Conservation (phyloP, 1,140 invertebrate genomes). For the Drosophila sulfurigaster region DNA sequence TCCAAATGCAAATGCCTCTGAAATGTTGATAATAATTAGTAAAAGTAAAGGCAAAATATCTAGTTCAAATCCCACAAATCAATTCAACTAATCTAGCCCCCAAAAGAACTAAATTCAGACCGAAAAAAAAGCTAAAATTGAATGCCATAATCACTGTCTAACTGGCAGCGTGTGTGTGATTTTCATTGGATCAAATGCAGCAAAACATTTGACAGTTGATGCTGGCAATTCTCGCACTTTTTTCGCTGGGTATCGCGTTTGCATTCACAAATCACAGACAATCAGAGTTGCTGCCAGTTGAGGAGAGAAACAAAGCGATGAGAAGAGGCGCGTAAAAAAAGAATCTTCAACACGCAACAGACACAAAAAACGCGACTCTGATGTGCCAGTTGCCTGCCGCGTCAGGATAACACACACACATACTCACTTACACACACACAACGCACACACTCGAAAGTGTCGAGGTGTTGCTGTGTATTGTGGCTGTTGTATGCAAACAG, state of each 20-base stretch:
- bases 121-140: neutral
- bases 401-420: conserved; percentile 51
- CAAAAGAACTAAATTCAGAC: neutral
- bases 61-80: too few species aligned
- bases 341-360: conserved; percentile 7
- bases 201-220: conserved; percentile 21
- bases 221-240: conserved; percentile 18
- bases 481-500: conserved; percentile 47
- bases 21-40: too few species aligned
- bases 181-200: conserved; percentile 19
- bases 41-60: too few species aligned
- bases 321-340: conserved; percentile 13
- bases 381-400: conserved; percentile 51
- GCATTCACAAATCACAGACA: conserved; percentile 70
- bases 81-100: too few species aligned
- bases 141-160: neutral
- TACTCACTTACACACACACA: conserved; percentile 22
- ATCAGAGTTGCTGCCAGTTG: conserved; percentile 57
- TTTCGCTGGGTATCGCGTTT: neutral
- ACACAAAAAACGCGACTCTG: conserved; percentile 22
- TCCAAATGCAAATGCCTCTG: too few species aligned
- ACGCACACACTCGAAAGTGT: neutral
- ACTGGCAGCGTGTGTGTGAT: neutral
- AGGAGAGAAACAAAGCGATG: conserved; percentile 30
- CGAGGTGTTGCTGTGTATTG: conserved; percentile 62